A percentile compares a stretch with the other conserved stretches of the same genome.
Conservation (phyloP, 2,113 vertebrate genomes). For the Phaethornis superciliosus region DNA sequence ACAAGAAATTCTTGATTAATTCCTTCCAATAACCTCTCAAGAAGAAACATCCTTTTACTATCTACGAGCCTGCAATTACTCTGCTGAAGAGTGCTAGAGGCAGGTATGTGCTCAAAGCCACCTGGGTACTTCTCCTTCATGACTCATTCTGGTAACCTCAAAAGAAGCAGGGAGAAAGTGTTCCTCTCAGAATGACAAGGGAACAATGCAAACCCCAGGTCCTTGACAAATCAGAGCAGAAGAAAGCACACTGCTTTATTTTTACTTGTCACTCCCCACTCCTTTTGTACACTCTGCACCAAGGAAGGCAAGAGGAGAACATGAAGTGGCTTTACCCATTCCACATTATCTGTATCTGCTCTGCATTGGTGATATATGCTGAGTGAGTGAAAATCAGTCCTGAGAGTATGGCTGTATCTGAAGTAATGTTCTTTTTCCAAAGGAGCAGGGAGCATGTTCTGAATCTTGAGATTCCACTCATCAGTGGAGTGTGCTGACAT, state of each 20-base stretch:
- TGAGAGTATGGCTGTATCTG: neutral
- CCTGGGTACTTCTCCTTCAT: neutral
- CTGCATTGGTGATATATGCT: neutral
- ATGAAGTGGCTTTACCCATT: neutral
- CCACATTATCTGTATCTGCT: neutral
- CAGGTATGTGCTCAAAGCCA: conserved; percentile 8
- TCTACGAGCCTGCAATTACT: neutral
- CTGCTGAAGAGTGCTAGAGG: conserved; percentile 1
- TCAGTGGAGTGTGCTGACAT: neutral
- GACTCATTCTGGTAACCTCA: neutral
- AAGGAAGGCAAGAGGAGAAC: neutral
- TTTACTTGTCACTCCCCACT: neutral
- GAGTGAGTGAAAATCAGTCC: neutral
- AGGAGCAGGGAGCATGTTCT: neutral
- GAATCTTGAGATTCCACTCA: neutral
- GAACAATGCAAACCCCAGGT: neutral
- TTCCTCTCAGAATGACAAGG: neutral
- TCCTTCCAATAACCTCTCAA: neutral
- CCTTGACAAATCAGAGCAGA: neutral
- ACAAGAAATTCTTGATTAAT: conserved; percentile 1
- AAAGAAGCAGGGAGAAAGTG: neutral
- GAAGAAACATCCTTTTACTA: neutral
- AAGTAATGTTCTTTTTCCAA: neutral
- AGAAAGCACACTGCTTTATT: neutral
- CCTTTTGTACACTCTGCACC: neutral